Evolutionary conservation across 2,113 vertebrate genomes (phyloP), one percentile per base, ranked within the genome.

Genomic region (Hiodon tergisus): DNA sequence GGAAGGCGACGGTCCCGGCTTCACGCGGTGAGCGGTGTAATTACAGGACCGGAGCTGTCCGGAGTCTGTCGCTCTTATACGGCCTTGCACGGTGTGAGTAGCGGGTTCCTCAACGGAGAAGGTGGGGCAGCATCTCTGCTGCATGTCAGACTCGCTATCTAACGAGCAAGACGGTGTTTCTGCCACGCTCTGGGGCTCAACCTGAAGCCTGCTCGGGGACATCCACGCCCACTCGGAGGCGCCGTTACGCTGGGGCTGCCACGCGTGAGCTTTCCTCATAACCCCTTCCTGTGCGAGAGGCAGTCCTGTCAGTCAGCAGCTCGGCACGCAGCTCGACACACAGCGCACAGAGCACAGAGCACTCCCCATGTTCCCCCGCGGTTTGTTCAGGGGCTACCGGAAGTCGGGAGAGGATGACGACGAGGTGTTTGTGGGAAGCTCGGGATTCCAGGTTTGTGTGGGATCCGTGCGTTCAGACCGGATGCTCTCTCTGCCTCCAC

Each of bases 351-450:
- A 3, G 1, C 52, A 52, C 17, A 59, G 6, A 31, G 10, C 14
- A 6, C 13, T 54, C 13, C 31, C 66, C 60, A 78, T 78, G 73
- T 71, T 75, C 54, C 31, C 69, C 4, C 59, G 72, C 46, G 53
- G 69, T 9, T 7, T 46, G 3, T 72, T 69, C 47, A 68, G 65
- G 58, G 70, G 69, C 57, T 61, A 61, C 79, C 69, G 67, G 8
- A 72, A n/a, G 48, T 69, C 74, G 9, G 75, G 57, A 10, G 73
- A 75, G 9, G 74, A 79, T 0, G 78, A 80, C 4, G 78, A 79
- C 59, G 78, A 80, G 46, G 76, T 72, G 59, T 77, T 80, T 51
- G n/a, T 80, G 51, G 13, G 60, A 13, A 75, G 6, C 50, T 16
- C 69, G 14, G 76, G 62, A 52, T 48, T 53, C 6, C 72, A 76